Evolutionary conservation across 2,797 vertebrate genomes (phyloP), one percentile per base, ranked within the genome.

Genomic region (Kryptolebias ocellatus): DNA sequence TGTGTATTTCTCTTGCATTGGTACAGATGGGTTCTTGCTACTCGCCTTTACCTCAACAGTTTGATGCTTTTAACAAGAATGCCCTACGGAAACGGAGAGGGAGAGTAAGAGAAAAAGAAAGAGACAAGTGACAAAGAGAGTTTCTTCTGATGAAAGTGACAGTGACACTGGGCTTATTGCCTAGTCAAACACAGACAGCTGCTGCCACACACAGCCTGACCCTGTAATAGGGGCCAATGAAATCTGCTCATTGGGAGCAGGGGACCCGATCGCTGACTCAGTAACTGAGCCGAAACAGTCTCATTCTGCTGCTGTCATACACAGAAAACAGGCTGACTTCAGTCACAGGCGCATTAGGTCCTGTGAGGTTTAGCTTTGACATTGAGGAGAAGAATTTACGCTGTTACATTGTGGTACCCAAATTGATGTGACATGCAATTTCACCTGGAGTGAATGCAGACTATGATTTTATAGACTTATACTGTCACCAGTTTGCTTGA

Each of bases 131-230:
- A 44, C 18, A 27, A 24, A 57, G 67, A 57, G 56, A 49, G 62
- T 63, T 61, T 60, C 8, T 60, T 55, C 17, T 88, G 88, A 92
- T 76, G 83, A 88, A 89, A 92, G 88, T 84, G 83, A 86, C 84
- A 81, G 80, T 87, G 92, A 92, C 90, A 88, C 71, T 52, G 65
- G 85, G 78, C 83, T 92, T 91, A 91, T 92, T 92, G 91, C 87
- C 78, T 88, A 86, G 84, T 90, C 88, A 88, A 90, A 91, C 89
- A 90, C 79, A 85, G 62, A 76, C 70, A 60, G 59, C 16, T 39
- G 9, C 68, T 31, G 70, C 81, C 81, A 74, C 78, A 83, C 67
- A 64, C 82, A 71, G 74, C 61, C 79, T 80, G 83, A 85, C 80
- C 78, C 65, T 62, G 74, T 84, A 89, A 92, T 88, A 64, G 87